phyloP scores from a whole-genome alignment of 2,797 vertebrate species.

The Lutjanus campechanus region DNA sequence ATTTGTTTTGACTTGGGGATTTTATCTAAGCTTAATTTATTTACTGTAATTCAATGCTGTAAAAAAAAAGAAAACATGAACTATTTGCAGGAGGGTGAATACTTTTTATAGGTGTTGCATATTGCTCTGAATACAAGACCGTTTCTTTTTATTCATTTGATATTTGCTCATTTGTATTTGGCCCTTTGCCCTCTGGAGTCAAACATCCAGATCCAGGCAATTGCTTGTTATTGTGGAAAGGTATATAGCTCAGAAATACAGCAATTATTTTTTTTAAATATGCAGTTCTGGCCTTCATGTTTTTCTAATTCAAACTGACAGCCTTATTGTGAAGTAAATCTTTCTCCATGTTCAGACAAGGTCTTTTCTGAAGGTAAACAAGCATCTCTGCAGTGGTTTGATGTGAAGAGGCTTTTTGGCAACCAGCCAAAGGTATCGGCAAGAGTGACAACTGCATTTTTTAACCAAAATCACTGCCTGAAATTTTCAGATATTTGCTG shows the following conservation, averaged over 20 bases:
- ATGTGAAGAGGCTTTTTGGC: not conserved
- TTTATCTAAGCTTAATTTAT: not conserved
- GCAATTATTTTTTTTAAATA: not conserved
- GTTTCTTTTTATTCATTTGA: slow-evolving; percentile 2
- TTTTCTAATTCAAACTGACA: not conserved
- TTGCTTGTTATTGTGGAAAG: not conserved
- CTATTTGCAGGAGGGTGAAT: not conserved
- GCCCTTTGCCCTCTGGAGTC: not conserved
- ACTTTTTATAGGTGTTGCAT: not conserved
- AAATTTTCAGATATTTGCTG: not conserved
- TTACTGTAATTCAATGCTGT: not conserved
- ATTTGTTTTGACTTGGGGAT: not conserved
- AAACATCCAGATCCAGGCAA: not conserved
- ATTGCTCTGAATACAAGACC: not conserved
- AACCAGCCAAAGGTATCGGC: not conserved
- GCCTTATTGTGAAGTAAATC: not conserved
- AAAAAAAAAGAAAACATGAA: not conserved
- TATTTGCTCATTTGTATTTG: not conserved
- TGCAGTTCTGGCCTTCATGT: not conserved
- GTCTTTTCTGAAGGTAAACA: not conserved
- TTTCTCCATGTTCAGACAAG: not conserved
- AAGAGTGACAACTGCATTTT: not conserved
- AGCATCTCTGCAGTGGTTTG: not conserved
- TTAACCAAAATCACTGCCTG: not conserved
- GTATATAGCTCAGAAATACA: not conserved